A percentile compares a stretch with the other conserved stretches of the same genome.
phyloP scores from a whole-genome alignment of 2,888 invertebrate species.

The Caenorhabditis sulstoni region DNA sequence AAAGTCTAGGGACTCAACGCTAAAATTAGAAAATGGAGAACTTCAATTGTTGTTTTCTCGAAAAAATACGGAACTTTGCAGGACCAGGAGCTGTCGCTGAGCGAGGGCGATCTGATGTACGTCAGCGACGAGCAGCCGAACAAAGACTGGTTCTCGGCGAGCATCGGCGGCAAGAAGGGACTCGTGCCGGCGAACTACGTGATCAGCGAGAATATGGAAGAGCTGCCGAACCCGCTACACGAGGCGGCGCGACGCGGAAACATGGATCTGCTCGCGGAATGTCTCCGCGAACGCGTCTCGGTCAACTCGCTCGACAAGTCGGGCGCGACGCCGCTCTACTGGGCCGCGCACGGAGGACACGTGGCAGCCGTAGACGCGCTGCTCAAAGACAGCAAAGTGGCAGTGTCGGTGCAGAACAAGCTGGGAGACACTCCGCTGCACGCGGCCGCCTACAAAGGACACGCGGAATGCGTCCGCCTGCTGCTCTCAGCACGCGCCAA shows the following conservation, averaged over 20 bases:
- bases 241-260: conserved; percentile 86
- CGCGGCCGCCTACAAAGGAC: conserved; percentile 85
- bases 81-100: conserved; percentile 84
- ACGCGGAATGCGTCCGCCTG: conserved; percentile 83
- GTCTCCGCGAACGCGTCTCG: conserved; percentile 84
- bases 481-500: conserved; percentile 83
- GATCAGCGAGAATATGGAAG: conserved; percentile 81
- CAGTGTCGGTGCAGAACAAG: conserved; percentile 84
- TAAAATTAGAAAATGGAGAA: too few relatives aligned
- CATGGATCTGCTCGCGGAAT: conserved; percentile 84
- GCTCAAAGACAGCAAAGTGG: conserved; percentile 82
- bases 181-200: conserved; percentile 73
- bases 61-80: too few relatives aligned
- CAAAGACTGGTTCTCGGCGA: conserved; percentile 72
- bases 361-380: conserved; percentile 83
- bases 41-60: not conserved
- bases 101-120: conserved; percentile 84
- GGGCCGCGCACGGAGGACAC: conserved; percentile 86
- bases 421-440: conserved; percentile 86
- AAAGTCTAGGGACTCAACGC: too few relatives aligned
- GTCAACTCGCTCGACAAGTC: conserved; percentile 85
- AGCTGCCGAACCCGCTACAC: conserved; percentile 85
- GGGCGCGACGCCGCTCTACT: conserved; percentile 85
- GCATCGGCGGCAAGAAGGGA: conserved; percentile 70
- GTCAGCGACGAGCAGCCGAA: conserved; percentile 73